phyloP scores from a whole-genome alignment of 2,888 invertebrate species.

The Pedicia rivosa region DNA sequence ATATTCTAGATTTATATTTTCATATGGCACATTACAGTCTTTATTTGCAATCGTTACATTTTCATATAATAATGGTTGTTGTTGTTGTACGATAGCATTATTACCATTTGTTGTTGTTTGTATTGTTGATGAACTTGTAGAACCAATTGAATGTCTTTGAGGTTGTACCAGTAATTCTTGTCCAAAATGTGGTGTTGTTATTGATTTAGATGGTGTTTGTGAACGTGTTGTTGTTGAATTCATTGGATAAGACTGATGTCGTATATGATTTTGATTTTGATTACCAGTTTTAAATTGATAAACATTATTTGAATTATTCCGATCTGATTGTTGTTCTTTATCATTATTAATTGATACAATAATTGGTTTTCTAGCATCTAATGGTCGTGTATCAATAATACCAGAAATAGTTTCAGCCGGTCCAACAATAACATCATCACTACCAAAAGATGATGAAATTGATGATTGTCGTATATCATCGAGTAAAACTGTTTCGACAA shows the following conservation, averaged over 20 bases:
- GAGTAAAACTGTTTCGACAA: not conserved
- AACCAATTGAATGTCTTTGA: slow-evolving; percentile 6
- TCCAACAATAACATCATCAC: slow-evolving; percentile 38
- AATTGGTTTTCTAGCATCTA: slow-evolving; percentile 25
- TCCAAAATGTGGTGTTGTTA: slow-evolving; percentile 11
- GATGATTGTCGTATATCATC: not conserved
- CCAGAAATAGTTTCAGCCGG: slow-evolving; percentile 59
- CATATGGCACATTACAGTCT: slow-evolving; percentile 49
- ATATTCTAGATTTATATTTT: slow-evolving; percentile 82
- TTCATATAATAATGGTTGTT: slow-evolving; percentile 26
- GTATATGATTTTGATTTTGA: slow-evolving; percentile 10
- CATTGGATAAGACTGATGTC: slow-evolving; percentile 12
- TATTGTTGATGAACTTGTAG: slow-evolving; percentile 11
- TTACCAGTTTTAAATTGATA: slow-evolving; percentile 12
- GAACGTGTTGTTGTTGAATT: slow-evolving; percentile 1
- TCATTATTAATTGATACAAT: slow-evolving; percentile 11
- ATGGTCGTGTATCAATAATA: slow-evolving; percentile 43
- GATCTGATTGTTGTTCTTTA: slow-evolving; percentile 8
- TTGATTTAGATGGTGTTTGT: slow-evolving; percentile 11
- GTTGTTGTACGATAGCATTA: slow-evolving; percentile 9
- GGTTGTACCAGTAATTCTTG: slow-evolving; percentile 2
- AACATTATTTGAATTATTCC: slow-evolving; percentile 12
- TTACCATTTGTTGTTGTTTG: not conserved
- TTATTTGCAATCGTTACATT: slow-evolving; percentile 32
- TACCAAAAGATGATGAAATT: slow-evolving; percentile 10